phyloP scores from a whole-genome alignment of 2,888 invertebrate genomes.

The Frankliniella intonsa region DNA sequence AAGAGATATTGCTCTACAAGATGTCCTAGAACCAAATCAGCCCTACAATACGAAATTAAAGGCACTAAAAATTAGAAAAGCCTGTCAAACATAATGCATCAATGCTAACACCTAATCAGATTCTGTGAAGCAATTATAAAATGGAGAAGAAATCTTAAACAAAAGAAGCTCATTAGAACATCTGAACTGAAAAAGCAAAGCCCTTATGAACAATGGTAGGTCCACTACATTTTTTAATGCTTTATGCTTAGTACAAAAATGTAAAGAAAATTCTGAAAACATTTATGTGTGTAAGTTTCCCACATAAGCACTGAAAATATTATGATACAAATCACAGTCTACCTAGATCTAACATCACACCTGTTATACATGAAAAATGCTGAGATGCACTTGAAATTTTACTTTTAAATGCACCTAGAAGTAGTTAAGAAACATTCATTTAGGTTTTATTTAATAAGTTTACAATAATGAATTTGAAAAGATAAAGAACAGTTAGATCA shows the following conservation, averaged over 20 bases:
- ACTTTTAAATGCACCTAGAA: not conserved
- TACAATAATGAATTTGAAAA: not conserved
- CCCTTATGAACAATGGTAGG: not conserved
- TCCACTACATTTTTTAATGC: not conserved
- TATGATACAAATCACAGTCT: conserved; percentile 23
- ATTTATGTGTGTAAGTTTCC: not conserved
- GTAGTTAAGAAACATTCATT: not conserved
- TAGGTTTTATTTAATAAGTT: not conserved
- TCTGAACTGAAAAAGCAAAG: not conserved
- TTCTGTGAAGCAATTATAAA: not conserved
- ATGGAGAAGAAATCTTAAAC: not conserved
- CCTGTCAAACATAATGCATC: not conserved
- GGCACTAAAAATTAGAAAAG: conserved; percentile 6
- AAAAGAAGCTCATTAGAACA: too few relatives aligned
- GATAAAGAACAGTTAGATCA: not conserved
- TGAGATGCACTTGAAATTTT: not conserved
- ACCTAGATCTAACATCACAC: conserved; percentile 26
- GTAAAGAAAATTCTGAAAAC: not conserved
- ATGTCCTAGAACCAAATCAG: not conserved
- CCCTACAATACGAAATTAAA: not conserved
- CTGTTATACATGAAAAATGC: conserved; percentile 14
- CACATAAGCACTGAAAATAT: conserved; percentile 19
- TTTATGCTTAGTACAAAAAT: not conserved
- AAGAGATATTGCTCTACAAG: not conserved
- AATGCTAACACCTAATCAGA: not conserved